Percentiles rank a stretch among this genome's conserved stretches.
phyloP scores from a whole-genome alignment of 2,888 invertebrate genomes.

The Diadromus collaris region DNA sequence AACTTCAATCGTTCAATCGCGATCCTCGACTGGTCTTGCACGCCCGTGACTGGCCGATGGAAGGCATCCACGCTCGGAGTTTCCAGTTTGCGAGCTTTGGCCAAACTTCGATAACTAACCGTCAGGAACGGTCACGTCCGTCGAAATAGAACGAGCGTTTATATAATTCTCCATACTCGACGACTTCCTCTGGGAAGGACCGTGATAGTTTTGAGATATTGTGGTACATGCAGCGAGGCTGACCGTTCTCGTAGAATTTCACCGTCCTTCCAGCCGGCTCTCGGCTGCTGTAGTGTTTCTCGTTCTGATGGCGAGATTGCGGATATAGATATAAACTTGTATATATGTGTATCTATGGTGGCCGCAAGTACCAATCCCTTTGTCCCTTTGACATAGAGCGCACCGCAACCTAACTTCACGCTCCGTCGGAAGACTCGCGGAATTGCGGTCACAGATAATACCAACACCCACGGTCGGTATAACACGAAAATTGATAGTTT shows the following conservation, averaged over 20 bases:
- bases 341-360: not conserved
- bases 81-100: constrained; percentile 36
- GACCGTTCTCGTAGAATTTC: not conserved
- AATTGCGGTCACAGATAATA: not conserved
- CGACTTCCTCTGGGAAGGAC: not conserved
- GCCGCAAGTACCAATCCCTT: not conserved
- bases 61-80: constrained; percentile 8
- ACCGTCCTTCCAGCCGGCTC: not conserved
- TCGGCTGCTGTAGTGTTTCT: not conserved
- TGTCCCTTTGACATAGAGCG: constrained; percentile 24
- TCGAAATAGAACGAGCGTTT: constrained; percentile 3
- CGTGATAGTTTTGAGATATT: constrained; percentile 19
- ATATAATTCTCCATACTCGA: not conserved
- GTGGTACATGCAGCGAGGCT: not conserved
- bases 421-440: not conserved
- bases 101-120: constrained; percentile 14
- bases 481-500: not conserved
- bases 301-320: not conserved
- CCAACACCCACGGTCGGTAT: not conserved
- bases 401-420: constrained; percentile 9
- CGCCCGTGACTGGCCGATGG: constrained; percentile 7
- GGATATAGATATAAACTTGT: not conserved
- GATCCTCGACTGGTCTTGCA: not conserved
- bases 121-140: not conserved
- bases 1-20: constrained; percentile 1